Percentiles rank a stretch among this genome's conserved stretches.
Conservation (phyloP, 2,797 vertebrate genomes). For the Morelia viridis region DNA sequence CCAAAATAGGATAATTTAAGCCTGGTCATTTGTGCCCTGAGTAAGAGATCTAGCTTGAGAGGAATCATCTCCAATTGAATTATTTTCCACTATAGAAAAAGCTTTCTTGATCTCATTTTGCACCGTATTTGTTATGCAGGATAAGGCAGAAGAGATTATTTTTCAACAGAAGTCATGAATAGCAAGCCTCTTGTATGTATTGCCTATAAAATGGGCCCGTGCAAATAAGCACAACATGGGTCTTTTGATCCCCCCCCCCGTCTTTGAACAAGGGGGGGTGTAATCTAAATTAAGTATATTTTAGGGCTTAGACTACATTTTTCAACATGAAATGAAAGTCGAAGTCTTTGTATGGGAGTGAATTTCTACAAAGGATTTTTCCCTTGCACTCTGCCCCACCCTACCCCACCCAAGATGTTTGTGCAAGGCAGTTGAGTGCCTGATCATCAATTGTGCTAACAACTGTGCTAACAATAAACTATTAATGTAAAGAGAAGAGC, state of each 20-base stretch:
- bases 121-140: neutral
- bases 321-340: neutral
- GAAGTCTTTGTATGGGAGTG: neutral
- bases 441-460: neutral
- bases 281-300: neutral
- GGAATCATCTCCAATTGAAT: slow-evolving; percentile 37
- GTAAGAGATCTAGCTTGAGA: slow-evolving; percentile 16
- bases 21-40: slow-evolving; percentile 22
- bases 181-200: neutral
- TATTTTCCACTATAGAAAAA: slow-evolving; percentile 19
- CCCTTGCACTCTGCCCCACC: neutral
- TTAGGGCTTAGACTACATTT: neutral
- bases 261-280: neutral
- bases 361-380: neutral
- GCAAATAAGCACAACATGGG: neutral
- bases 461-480: slow-evolving; percentile 12
- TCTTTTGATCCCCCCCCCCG: neutral
- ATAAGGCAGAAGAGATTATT: neutral
- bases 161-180: neutral
- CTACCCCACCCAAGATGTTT: neutral
- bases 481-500: neutral
- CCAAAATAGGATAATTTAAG: neutral
- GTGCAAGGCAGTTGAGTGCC: neutral
- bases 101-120: slow-evolving; percentile 37
- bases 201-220: neutral